These are phyloP conservation scores for Phrynocephalus forsythii DNA, from an alignment of 2,797 vertebrate species.

Conservation along the genomic window DNA sequence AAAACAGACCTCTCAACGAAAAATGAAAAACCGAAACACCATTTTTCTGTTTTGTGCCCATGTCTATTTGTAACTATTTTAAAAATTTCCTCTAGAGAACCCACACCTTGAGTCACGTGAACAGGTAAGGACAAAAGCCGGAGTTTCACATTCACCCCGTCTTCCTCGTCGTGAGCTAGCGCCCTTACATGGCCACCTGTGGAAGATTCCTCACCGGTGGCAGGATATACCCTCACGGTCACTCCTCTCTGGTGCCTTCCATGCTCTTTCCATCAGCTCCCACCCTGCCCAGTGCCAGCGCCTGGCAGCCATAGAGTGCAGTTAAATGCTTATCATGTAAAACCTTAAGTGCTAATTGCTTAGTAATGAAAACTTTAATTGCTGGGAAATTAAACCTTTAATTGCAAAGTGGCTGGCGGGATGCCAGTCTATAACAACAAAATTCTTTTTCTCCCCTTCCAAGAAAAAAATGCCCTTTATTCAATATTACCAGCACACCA, in stretches of 20 bases:
- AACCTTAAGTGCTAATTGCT: constrained; percentile 66
- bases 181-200: too few relatives aligned
- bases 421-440: constrained; percentile 61
- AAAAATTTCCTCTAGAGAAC: too few relatives aligned
- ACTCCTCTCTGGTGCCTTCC: neutral
- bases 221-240: neutral
- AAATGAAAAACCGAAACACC: too few relatives aligned
- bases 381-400: constrained; percentile 63
- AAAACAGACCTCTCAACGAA: too few relatives aligned
- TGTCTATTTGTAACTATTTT: too few relatives aligned
- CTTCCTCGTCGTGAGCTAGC: too few relatives aligned
- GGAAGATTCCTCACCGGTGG: neutral
- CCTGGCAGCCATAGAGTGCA: constrained; percentile 38
- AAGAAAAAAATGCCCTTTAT: constrained; percentile 30
- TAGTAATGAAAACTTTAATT: constrained; percentile 70
- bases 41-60: too few relatives aligned
- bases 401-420: constrained; percentile 55
- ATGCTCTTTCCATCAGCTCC: constrained; percentile 10
- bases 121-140: too few relatives aligned
- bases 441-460: constrained; percentile 30
- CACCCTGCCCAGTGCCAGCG: constrained; percentile 20
- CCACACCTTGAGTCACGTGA: too few relatives aligned
- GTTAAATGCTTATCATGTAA: constrained; percentile 59
- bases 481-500: constrained; percentile 30
- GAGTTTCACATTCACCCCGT: too few relatives aligned